Evolutionary conservation across 2,888 invertebrate species (phyloP), one percentile per base, ranked within the genome.

Genomic region (Amphipoea oculea): DNA sequence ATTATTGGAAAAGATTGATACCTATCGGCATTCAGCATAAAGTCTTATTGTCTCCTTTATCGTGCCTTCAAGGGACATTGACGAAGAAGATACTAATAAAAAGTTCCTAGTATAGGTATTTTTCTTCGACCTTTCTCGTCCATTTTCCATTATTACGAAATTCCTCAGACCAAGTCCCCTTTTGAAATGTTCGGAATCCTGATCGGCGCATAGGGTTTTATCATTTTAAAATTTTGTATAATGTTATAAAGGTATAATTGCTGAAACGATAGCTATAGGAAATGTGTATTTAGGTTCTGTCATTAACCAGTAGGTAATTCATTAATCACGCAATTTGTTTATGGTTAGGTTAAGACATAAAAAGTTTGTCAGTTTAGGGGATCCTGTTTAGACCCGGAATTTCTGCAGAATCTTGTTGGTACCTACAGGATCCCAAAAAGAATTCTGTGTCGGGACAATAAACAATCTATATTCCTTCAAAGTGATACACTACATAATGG

Each of bases 401-500:
- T 29, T 63, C n/a, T 67, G 14, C 17, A 54, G 20, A 2, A 29
- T 83, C 14, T 12, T 63, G 12, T 62, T 45, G 29, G 20, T 68
- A 45, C 45, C 45, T 45, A 45, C 23, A 67, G 42, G 17, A 45
- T 29, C 12, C 79, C 54, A 78, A 73, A 75, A 75, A 40, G 42
- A 40, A 76, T 73, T 76, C 57, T 66, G 48, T n/a, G 11, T 76
- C 70, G 20, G 11, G 20, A 79, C 70, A 80, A 79, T 67, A 79
- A 76, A 72, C 70, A 75, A 90, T 90, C 69, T 73, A 73, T 74
- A 90, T 89, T 88, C 87, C 20, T 78, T 72, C 66, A 73, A 83
- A 75, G 81, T 60, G 23, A 57, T 79, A 84, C 79, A 89, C 86
- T 85, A 88, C 79, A 88, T 86, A 88, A 88, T 89, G 85, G 83